Evolutionary conservation across 2,113 vertebrate species (phyloP).

Genomic region (Brachyistius frenatus): DNA sequence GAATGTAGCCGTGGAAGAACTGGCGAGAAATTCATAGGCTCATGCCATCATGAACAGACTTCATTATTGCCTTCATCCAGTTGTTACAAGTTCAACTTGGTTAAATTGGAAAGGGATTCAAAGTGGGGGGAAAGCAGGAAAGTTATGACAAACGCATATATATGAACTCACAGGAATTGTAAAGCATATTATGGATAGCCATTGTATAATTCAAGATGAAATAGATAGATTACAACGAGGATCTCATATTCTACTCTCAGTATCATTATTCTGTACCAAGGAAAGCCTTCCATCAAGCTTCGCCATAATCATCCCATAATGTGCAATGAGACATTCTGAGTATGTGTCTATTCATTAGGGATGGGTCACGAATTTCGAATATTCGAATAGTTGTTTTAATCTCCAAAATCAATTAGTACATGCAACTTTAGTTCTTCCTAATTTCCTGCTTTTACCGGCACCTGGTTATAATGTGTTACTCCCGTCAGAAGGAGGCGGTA

Average conservation of each 20-base stretch:
- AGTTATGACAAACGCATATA: neutral
- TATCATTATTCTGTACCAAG: neutral
- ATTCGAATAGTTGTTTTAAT: too few relatives aligned
- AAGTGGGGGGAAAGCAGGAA: neutral
- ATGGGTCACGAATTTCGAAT: too few relatives aligned
- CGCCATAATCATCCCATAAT: slow-evolving; percentile 18
- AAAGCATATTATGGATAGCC: neutral
- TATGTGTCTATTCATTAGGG: neutral
- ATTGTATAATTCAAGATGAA: slow-evolving; percentile 20
- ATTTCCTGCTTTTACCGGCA: too few relatives aligned
- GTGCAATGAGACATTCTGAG: slow-evolving; percentile 26
- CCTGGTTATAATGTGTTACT: neutral
- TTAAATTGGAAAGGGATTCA: neutral
- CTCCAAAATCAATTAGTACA: too few relatives aligned
- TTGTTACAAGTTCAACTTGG: neutral
- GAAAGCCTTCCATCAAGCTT: slow-evolving; percentile 10
- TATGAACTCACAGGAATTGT: neutral
- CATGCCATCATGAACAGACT: neutral
- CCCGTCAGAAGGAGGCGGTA: too few relatives aligned
- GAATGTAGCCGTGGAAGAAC: neutral
- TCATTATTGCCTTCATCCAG: neutral
- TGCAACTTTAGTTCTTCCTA: too few relatives aligned
- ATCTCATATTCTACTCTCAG: slow-evolving; percentile 5
- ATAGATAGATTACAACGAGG: slow-evolving; percentile 14
- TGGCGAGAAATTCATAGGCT: neutral